phyloP scores from a whole-genome alignment of 2,113 vertebrate genomes.

The Saguinus imperator region DNA sequence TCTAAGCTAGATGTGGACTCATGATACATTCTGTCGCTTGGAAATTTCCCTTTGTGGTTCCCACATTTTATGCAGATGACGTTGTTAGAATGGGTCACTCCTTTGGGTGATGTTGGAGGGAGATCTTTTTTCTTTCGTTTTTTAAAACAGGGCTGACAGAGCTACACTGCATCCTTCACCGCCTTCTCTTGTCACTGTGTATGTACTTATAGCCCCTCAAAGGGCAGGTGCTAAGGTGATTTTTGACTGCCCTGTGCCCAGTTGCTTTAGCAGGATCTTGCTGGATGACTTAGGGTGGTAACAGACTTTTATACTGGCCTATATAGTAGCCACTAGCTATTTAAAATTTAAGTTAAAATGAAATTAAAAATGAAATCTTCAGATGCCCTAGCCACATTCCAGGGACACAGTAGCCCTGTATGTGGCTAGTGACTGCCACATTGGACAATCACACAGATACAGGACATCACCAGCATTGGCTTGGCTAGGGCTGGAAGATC shows the following conservation, averaged over 20 bases:
- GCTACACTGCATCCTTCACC: background rate
- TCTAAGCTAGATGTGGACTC: background rate
- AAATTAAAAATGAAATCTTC: conserved; percentile 34
- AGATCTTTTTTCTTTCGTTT: background rate
- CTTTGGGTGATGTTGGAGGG: background rate
- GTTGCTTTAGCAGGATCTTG: background rate
- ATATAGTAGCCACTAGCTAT: background rate
- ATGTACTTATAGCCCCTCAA: background rate
- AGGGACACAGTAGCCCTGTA: background rate
- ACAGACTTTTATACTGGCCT: background rate
- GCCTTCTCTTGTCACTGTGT: background rate
- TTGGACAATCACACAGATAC: background rate
- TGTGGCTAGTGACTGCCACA: background rate
- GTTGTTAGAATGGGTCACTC: conserved; percentile 7
- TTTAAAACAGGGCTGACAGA: background rate
- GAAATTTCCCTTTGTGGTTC: conserved; percentile 19
- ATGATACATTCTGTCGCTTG: background rate
- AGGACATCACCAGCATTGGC: background rate
- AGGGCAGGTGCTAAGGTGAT: background rate
- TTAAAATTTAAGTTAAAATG: conserved; percentile 46
- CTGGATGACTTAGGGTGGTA: background rate
- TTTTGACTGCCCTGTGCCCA: background rate
- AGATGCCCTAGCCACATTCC: background rate
- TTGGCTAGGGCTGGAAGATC: background rate
- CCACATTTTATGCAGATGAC: background rate